A percentile compares a stretch with the other conserved stretches of the same genome.
Evolutionary conservation across 1,140 invertebrate species (phyloP).

Genomic region (Drosophila nasuta): DNA sequence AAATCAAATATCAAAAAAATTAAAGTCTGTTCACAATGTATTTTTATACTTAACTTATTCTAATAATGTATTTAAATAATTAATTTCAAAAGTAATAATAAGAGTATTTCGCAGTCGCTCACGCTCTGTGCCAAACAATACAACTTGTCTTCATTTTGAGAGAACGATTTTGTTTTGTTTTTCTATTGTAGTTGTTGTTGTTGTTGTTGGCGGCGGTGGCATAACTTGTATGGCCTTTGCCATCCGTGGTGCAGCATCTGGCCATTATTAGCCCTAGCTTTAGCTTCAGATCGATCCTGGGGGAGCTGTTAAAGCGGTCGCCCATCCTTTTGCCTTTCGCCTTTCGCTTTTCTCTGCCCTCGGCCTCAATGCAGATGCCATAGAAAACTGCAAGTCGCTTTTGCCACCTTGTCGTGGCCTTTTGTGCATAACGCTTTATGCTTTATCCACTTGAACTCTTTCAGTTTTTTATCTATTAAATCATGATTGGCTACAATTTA

Average conservation of each 20-base stretch:
- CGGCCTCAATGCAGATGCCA: not conserved
- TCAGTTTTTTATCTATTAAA: constrained; percentile 81
- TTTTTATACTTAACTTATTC: too few relatives aligned
- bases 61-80: too few relatives aligned
- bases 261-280: constrained; percentile 70
- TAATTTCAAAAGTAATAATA: too few relatives aligned
- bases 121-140: not conserved
- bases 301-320: constrained; percentile 73
- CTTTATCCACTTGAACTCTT: constrained; percentile 82
- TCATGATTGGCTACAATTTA: constrained; percentile 82
- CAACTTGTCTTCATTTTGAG: not conserved
- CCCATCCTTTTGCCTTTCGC: not conserved
- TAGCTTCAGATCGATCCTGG: constrained; percentile 71
- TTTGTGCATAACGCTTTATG: constrained; percentile 77
- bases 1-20: not conserved
- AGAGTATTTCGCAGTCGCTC: constrained; percentile 2
- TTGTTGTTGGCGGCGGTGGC: constrained; percentile 18
- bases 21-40: too few relatives aligned
- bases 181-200: not conserved
- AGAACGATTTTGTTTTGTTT: not conserved
- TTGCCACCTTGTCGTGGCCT: constrained; percentile 44
- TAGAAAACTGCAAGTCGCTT: constrained; percentile 1
- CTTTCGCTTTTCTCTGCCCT: not conserved
- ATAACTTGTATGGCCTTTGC: constrained; percentile 32
- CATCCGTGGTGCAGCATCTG: constrained; percentile 35